These are phyloP conservation scores for Galagoides demidoff DNA, from an alignment of 2,797 vertebrate genomes.

Conservation along the genomic window DNA sequence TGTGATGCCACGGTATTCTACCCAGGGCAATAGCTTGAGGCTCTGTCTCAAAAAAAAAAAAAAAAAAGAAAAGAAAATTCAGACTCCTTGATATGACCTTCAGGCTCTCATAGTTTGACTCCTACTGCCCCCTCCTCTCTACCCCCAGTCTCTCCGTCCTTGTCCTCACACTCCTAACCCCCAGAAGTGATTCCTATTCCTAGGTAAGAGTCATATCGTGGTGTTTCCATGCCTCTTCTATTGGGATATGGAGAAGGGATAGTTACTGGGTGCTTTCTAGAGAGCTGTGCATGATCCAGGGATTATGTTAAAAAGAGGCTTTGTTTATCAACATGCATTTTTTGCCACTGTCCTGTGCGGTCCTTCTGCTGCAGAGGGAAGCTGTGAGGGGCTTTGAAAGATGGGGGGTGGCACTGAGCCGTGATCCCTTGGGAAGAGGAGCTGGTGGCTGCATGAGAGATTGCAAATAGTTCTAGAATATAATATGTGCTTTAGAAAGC, in stretches of 20 bases:
- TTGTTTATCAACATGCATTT: background rate
- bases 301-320: background rate
- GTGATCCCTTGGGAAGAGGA: background rate
- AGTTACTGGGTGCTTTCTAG: background rate
- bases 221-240: background rate
- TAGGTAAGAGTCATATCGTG: background rate
- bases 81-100: background rate
- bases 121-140: background rate
- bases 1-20: too few relatives aligned
- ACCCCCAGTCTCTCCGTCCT: background rate
- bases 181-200: background rate
- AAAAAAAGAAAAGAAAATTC: background rate
- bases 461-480: rapidly evolving
- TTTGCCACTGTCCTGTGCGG: background rate
- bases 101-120: background rate
- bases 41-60: too few relatives aligned
- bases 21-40: too few relatives aligned
- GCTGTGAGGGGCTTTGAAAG: too few relatives aligned
- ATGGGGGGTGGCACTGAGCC: background rate
- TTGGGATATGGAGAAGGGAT: background rate
- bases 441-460: background rate
- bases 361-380: background rate
- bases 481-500: background rate
- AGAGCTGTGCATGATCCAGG: rapidly evolving
- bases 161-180: background rate